Conservation (phyloP, 2,797 vertebrate species). For the Tadarida brasiliensis region DNA sequence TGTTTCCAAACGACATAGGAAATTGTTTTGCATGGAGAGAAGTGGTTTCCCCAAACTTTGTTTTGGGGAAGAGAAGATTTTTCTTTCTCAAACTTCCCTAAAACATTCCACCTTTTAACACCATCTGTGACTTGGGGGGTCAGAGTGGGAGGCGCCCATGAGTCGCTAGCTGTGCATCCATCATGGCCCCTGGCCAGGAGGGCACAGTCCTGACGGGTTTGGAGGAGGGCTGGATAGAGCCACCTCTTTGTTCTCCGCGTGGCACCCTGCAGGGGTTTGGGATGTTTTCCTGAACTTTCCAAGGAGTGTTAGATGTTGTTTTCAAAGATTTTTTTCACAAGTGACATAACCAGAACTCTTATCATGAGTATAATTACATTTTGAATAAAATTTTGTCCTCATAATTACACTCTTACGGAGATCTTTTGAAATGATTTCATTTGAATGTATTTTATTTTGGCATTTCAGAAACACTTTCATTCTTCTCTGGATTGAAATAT, state of each 20-base stretch:
- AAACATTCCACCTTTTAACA: not conserved
- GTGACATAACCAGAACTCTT: not conserved
- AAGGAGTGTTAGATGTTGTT: not conserved
- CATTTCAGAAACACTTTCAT: constrained; percentile 1
- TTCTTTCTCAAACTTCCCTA: not conserved
- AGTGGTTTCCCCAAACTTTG: not conserved
- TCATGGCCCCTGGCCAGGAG: not conserved
- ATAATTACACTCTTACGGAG: not conserved
- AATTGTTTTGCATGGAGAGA: not conserved
- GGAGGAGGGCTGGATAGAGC: not conserved
- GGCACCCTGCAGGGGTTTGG: not conserved
- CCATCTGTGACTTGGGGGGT: not conserved
- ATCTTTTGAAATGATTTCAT: constrained; percentile 1
- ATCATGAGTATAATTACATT: constrained; percentile 28
- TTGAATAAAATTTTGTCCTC: not conserved
- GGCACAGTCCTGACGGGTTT: not conserved
- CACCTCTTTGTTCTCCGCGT: not conserved
- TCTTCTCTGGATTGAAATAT: not conserved
- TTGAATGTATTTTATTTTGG: constrained; percentile 35
- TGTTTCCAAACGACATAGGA: not conserved
- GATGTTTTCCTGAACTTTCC: not conserved
- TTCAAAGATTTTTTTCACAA: not conserved
- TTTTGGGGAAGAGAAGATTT: not conserved
- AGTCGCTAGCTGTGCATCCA: fast-evolving
- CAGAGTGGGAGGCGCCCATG: not conserved